These are phyloP conservation scores for Nezara viridula DNA, from an alignment of 2,888 invertebrate genomes.

Conservation along the genomic window DNA sequence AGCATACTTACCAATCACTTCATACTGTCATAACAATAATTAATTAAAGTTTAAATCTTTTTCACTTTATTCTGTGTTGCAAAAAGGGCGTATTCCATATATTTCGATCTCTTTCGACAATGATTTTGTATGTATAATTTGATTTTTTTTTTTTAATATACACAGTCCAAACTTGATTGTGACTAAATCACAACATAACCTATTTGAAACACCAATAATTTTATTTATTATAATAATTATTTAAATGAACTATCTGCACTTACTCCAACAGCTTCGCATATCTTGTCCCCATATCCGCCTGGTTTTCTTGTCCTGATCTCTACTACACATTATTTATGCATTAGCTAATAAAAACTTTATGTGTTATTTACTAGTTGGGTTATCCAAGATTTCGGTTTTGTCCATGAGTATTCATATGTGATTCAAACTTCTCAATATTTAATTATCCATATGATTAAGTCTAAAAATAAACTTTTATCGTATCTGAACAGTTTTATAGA, in stretches of 20 bases:
- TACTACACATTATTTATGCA: neutral
- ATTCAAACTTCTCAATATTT: neutral
- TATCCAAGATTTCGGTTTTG: neutral
- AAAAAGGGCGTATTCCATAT: too few species aligned
- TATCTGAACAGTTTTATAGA: neutral
- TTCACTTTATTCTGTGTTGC: too few species aligned
- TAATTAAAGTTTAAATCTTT: too few species aligned
- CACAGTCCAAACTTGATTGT: too few species aligned
- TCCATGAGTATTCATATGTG: neutral
- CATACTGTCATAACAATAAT: too few species aligned
- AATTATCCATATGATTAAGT: neutral
- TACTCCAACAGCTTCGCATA: neutral
- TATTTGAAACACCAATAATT: neutral
- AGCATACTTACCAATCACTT: too few species aligned
- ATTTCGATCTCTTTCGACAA: too few species aligned
- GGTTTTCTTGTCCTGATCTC: neutral
- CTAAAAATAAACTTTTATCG: neutral
- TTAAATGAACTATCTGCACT: neutral
- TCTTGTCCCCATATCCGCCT: constrained; percentile 14
- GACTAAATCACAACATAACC: too few species aligned
- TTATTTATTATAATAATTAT: neutral
- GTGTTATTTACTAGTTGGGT: neutral
- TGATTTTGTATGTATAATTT: too few species aligned
- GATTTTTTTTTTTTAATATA: too few species aligned
- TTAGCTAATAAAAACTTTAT: neutral